Base-by-base conservation (phyloP, 2,888 invertebrate species). In the Chrysolina oricalcia region DNA sequence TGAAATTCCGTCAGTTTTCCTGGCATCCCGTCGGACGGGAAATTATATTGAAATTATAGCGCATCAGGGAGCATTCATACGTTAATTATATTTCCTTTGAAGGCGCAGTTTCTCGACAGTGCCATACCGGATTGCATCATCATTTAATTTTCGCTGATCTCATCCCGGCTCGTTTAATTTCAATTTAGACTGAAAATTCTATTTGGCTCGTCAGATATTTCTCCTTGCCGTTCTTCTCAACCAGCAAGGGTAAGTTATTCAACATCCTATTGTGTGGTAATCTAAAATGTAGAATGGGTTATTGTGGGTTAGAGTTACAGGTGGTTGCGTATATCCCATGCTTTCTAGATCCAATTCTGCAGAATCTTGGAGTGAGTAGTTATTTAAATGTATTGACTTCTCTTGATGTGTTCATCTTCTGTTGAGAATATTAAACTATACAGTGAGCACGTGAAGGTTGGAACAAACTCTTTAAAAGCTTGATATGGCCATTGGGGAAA, bases 81-180 rank as follows among this genome's bases (percentile, higher is more conserved):
- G 21, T 53, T 59, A 59, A 59, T 59, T 59, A 35, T 35, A 59
- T 59, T 59, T 59, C 59, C 59, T 59, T 59, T 59, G 59, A 59
- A 35, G n/a, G 59, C 59, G 35, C n/a, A 59, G 35, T 13, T 59
- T 27, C n/a, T 59, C 27, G 35, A 59, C 27, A 50, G 5, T 59
- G 59, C 59, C 27, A 35, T 15, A n/a, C 13, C 35, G 17, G 59
- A 59, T 59, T 59, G 53, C 21, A 53, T 53, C 53, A 19, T 59
- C 59, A 59, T 59, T 59, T 59, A 23, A 59, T n/a, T 59, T 27
- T 59, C 9, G 59, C 15, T 27, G 17, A 59, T 23, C 35, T n/a
- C 35, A 8, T 59, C 15, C 23, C 27, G 4, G 35, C 59, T 59
- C 23, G 35, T 59, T 27, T n/a, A 27, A 27, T 59, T 59, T 27